These are phyloP conservation scores for Listronotus bonariensis DNA, from an alignment of 1,140 invertebrate species.

Conservation along the genomic window DNA sequence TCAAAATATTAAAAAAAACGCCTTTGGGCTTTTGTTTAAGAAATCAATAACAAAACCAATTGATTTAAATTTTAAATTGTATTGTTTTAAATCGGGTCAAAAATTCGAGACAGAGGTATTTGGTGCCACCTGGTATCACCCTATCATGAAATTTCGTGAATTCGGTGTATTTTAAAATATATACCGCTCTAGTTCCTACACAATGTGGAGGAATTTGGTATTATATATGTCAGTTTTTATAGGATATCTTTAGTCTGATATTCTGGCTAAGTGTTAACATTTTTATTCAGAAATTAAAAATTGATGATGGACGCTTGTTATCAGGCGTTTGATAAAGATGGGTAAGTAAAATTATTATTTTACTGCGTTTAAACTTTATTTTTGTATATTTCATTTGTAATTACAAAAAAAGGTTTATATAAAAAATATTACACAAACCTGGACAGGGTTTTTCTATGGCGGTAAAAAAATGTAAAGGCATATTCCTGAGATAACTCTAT, in stretches of 20 bases:
- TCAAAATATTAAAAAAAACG: too few relatives aligned
- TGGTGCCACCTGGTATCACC: constrained; percentile 28
- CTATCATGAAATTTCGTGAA: constrained; percentile 13
- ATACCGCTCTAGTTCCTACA: constrained; percentile 16
- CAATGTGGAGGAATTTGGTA: constrained; percentile 14
- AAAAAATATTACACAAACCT: too few relatives aligned
- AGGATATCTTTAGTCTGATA: constrained; percentile 13
- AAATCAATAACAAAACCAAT: too few relatives aligned
- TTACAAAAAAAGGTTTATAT: too few relatives aligned
- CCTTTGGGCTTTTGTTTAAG: too few relatives aligned
- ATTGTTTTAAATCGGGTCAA: too few relatives aligned
- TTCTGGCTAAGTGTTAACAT: constrained; percentile 51
- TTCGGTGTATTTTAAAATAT: constrained; percentile 14
- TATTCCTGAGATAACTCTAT: too few relatives aligned
- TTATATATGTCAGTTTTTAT: constrained; percentile 4
- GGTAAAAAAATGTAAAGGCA: too few relatives aligned
- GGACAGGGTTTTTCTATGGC: too few relatives aligned
- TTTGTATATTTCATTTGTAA: too few relatives aligned
- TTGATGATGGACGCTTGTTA: constrained; percentile 80
- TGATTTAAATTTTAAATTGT: too few relatives aligned
- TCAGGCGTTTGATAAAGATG: constrained; percentile 84
- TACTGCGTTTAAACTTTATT: constrained; percentile 25
- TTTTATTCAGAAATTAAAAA: not conserved
- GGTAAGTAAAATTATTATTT: constrained; percentile 57
- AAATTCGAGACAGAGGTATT: too few relatives aligned